phyloP scores from a whole-genome alignment of 2,797 vertebrate genomes.

The Urosaurus nigricauda region DNA sequence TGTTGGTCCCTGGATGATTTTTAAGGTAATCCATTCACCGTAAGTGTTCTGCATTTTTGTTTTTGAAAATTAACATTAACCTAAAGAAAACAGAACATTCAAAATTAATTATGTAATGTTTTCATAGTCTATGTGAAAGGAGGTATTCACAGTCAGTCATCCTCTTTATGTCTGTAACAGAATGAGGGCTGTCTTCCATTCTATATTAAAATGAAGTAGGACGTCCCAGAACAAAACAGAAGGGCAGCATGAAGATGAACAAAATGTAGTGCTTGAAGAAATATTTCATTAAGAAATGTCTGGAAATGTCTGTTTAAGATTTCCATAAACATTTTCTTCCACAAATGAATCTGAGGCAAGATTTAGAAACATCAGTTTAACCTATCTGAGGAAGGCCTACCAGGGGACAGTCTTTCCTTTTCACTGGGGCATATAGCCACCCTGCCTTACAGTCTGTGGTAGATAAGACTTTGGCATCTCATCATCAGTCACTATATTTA shows the following conservation, averaged over 20 bases:
- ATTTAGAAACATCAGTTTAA: constrained; percentile 67
- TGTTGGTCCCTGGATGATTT: constrained; percentile 9
- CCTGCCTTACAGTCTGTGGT: constrained; percentile 86
- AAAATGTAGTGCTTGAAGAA: constrained; percentile 77
- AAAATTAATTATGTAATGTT: constrained; percentile 30
- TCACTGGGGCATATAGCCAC: constrained; percentile 92
- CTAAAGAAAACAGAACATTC: constrained; percentile 46
- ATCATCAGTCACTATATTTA: constrained; percentile 60
- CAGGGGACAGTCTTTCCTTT: constrained; percentile 59
- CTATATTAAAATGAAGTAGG: constrained; percentile 26
- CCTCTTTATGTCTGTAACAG: constrained; percentile 4
- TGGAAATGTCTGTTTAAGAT: constrained; percentile 51
- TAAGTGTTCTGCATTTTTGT: constrained; percentile 36
- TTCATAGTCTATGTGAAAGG: constrained; percentile 1
- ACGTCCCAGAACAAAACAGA: constrained; percentile 58
- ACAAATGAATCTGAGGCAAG: constrained; percentile 62
- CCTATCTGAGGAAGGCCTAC: constrained; percentile 60
- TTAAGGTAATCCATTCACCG: not conserved
- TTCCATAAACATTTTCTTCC: constrained; percentile 40
- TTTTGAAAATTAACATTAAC: constrained; percentile 31
- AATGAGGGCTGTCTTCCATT: constrained; percentile 51
- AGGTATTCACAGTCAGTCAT: not conserved
- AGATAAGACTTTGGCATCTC: constrained; percentile 85
- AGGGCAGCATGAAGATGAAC: constrained; percentile 57
- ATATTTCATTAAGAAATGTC: constrained; percentile 59